These are phyloP conservation scores for Umimayanthus chanpuru DNA, from an alignment of 92 coral and sea anemone genomes.

Conservation along the genomic window DNA sequence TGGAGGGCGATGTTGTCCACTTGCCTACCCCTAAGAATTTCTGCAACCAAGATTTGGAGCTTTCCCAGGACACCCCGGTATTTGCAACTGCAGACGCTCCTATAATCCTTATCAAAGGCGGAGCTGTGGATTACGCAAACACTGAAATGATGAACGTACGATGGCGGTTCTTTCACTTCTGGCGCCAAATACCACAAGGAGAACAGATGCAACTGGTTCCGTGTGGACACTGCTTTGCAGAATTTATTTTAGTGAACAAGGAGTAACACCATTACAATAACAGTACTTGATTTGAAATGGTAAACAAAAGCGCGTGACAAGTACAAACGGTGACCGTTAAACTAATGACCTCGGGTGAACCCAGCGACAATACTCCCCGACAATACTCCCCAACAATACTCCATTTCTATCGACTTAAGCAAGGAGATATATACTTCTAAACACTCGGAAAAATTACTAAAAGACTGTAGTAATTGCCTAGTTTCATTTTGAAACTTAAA, in stretches of 20 bases:
- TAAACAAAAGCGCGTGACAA: constrained; percentile 37
- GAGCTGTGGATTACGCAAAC: constrained; percentile 34
- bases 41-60: neutral
- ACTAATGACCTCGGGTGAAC: constrained; percentile 22
- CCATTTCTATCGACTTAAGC: constrained; percentile 46
- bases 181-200: constrained; percentile 42
- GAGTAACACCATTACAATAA: constrained; percentile 13
- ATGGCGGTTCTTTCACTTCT: constrained; percentile 43
- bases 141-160: constrained; percentile 50
- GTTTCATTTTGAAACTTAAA: constrained; percentile 10
- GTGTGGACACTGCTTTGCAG: constrained; percentile 42
- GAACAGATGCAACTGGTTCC: constrained; percentile 44
- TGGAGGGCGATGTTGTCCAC: constrained; percentile 46
- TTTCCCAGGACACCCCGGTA: no score
- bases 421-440: constrained; percentile 22
- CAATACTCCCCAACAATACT: constrained; percentile 28
- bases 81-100: no score
- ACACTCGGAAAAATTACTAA: neutral
- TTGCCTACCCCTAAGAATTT: constrained; percentile 52
- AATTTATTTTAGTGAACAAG: constrained; percentile 23
- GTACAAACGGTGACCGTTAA: constrained; percentile 41
- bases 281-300: constrained; percentile 40
- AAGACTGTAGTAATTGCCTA: constrained; percentile 19
- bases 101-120: constrained; percentile 27
- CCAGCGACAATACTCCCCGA: constrained; percentile 14